Evolutionary conservation across 2,113 vertebrate species (phyloP), one percentile per base, ranked within the genome.

Genomic region (Garra rufa): DNA sequence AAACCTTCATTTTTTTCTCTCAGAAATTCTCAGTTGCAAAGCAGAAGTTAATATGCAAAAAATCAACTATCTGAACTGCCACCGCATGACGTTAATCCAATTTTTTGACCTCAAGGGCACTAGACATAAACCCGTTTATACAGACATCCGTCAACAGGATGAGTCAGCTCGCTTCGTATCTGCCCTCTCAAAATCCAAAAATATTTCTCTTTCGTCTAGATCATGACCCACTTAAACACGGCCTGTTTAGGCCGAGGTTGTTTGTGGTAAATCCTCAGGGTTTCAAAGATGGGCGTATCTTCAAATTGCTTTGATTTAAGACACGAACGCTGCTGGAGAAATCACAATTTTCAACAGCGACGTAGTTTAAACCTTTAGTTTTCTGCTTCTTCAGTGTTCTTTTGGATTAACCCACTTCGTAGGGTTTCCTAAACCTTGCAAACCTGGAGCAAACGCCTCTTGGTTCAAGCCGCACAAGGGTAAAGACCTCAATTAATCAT

Each of bases 51-150:
- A 55, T 71, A 52, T 70, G 63, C 46, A 70, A 28, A 70, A 81
- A 50, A 48, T 81, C 43, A 67, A n/a, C 28, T 63, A 79, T 63
- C n/a, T 65, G 57, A 61, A 30, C 26, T 81, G 61, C 48, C 65
- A 70, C 46, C 52, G 19, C 24, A 67, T 69, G 63, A 81, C 21
- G 79, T 67, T 81, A 70, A 82, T 71, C 80, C 80, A 38, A 28
- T 82, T 69, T 52, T 69, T 28, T 38, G 48, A 52, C 80, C 80
- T 82, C 30, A 26, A 82, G 65, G 80, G 65, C 80, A 69, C 65
- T 38, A 82, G 80, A 70, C 80, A 67, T 80, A 50, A 80, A 80
- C 41, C 59, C 6, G n/a, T 67, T 48, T 82, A 70, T 50, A 55
- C 46, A 15, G 65, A 82, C 46, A 82, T 41, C 13, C 14, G 65